Conservation (phyloP, 2,113 vertebrate species). For the Gorsachius goisagi region DNA sequence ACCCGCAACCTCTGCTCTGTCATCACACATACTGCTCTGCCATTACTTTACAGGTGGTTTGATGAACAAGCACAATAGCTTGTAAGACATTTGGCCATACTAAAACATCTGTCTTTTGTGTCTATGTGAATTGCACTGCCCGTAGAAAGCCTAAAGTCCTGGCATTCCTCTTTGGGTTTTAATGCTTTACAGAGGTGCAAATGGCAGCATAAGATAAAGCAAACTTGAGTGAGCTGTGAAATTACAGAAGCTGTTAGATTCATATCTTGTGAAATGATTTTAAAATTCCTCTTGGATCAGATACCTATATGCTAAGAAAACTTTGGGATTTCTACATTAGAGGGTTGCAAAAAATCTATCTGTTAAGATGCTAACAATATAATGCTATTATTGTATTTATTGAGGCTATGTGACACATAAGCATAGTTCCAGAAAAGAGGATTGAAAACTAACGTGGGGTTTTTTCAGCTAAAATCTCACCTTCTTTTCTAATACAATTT, state of each 20-base stretch:
- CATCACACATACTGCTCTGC: not conserved
- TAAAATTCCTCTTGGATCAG: not conserved
- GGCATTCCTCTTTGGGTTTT: not conserved
- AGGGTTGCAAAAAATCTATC: not conserved
- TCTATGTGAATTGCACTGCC: not conserved
- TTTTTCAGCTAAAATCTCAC: not conserved
- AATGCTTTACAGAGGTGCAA: not conserved
- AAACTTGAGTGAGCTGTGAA: not conserved
- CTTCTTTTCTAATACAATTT: constrained; percentile 32
- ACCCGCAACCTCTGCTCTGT: not conserved
- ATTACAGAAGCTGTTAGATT: not conserved
- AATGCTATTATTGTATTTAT: constrained; percentile 34
- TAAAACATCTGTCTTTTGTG: not conserved
- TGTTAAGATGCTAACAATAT: not conserved
- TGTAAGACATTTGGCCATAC: not conserved
- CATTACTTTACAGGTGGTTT: not conserved
- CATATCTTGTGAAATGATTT: not conserved
- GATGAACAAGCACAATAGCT: not conserved
- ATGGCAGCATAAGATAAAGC: not conserved
- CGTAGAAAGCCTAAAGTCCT: not conserved
- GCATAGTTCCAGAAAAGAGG: constrained; percentile 4
- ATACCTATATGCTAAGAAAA: not conserved
- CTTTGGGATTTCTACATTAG: not conserved
- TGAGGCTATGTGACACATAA: not conserved
- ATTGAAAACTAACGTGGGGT: not conserved